Evolutionary conservation across 1,140 invertebrate genomes (phyloP).

Genomic region (Lepidostoma basale): DNA sequence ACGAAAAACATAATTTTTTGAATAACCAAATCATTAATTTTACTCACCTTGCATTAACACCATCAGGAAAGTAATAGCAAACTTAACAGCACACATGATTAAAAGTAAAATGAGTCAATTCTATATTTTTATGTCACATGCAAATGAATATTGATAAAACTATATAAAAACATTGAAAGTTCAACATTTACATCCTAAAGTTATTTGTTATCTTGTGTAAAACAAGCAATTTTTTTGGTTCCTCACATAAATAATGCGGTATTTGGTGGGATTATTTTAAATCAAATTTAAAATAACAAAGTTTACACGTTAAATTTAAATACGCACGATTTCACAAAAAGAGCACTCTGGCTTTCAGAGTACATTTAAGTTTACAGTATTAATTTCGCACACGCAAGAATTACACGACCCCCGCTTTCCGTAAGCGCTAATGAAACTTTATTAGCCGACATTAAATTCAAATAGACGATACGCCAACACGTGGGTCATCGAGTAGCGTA

Average conservation of each 20-base stretch:
- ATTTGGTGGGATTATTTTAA: too few relatives aligned
- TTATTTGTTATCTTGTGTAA: too few relatives aligned
- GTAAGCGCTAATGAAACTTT: conserved; percentile 13
- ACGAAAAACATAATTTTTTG: not conserved
- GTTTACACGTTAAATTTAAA: not conserved
- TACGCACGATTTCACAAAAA: not conserved
- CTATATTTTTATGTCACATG: too few relatives aligned
- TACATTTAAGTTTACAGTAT: not conserved
- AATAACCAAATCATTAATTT: not conserved
- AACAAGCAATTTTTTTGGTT: too few relatives aligned
- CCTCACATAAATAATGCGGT: too few relatives aligned
- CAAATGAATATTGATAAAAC: too few relatives aligned
- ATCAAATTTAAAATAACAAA: too few relatives aligned
- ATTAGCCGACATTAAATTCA: not conserved
- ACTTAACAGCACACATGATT: not conserved
- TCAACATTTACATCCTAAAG: too few relatives aligned
- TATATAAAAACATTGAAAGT: too few relatives aligned
- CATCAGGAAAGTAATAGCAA: conserved; percentile 14
- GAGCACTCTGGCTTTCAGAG: not conserved
- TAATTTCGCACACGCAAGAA: conserved; percentile 18
- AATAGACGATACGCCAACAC: not conserved
- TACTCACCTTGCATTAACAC: conserved; percentile 20
- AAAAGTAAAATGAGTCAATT: too few relatives aligned
- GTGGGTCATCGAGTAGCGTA: not conserved
- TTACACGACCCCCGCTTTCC: not conserved